Percentiles rank a stretch among this genome's conserved stretches.
Evolutionary conservation across 2,113 vertebrate genomes (phyloP).

Genomic region (Notothenia rossii): DNA sequence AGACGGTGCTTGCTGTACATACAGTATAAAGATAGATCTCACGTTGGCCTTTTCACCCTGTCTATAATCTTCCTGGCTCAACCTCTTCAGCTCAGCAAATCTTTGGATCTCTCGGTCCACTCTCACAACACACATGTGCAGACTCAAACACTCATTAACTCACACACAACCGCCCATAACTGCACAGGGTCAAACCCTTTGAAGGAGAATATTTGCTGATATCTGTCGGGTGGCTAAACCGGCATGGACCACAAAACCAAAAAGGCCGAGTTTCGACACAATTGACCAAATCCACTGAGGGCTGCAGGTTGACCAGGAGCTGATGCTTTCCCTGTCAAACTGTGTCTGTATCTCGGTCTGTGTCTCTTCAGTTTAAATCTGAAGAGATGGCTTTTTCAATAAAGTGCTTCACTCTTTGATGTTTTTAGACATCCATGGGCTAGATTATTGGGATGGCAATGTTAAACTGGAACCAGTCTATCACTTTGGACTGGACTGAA

Average conservation of each 20-base stretch:
- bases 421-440: not conserved
- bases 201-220: slow-evolving; percentile 44
- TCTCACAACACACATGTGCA: not conserved
- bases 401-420: not conserved
- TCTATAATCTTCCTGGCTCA: slow-evolving; percentile 32
- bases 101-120: slow-evolving; percentile 15
- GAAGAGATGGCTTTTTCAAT: not conserved
- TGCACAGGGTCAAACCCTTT: slow-evolving; percentile 24
- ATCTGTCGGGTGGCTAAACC: slow-evolving; percentile 33
- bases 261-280: slow-evolving; percentile 42
- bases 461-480: too few species aligned
- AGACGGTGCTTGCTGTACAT: not conserved
- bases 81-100: slow-evolving; percentile 42
- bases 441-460: too few species aligned
- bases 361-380: slow-evolving; percentile 19
- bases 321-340: not conserved
- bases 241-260: slow-evolving; percentile 46
- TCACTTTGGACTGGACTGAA: not conserved
- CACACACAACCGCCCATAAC: not conserved
- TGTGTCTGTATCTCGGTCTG: slow-evolving; percentile 17
- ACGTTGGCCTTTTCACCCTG: slow-evolving; percentile 23
- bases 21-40: not conserved
- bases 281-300: slow-evolving; percentile 49
- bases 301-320: slow-evolving; percentile 30
- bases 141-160: not conserved